These are phyloP conservation scores for Tenualosa ilisha DNA, from an alignment of 2,797 vertebrate genomes.

Conservation along the genomic window DNA sequence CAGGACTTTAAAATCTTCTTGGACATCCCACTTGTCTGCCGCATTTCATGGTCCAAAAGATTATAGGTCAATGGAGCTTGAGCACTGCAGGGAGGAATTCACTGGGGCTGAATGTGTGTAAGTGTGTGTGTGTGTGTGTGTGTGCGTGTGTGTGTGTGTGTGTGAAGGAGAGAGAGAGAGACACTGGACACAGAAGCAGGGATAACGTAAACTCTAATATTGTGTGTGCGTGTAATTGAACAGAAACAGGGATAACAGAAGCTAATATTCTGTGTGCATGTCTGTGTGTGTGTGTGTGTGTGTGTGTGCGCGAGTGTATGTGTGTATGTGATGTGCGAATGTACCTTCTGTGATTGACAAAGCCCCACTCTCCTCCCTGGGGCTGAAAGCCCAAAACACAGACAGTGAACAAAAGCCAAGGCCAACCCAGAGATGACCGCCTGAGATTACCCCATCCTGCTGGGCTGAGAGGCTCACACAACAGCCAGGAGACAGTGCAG, in stretches of 20 bases:
- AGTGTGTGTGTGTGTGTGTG: slow-evolving; percentile 16
- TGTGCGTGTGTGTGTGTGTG: neutral
- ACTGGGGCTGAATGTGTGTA: neutral
- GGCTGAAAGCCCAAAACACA: neutral
- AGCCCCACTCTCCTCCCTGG: neutral
- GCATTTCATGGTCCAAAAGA: neutral
- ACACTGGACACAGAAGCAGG: too few relatives aligned
- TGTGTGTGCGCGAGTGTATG: neutral
- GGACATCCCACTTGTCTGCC: neutral
- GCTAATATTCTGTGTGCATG: neutral
- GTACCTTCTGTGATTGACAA: neutral
- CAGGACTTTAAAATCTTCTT: neutral
- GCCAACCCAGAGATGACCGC: neutral
- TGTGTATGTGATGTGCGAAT: neutral
- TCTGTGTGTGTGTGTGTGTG: neutral
- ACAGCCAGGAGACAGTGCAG: neutral
- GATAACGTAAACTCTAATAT: too few relatives aligned
- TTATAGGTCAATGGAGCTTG: neutral
- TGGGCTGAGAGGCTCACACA: neutral
- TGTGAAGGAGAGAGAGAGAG: too few relatives aligned
- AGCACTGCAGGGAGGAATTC: neutral
- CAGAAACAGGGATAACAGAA: neutral
- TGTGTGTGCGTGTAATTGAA: neutral
- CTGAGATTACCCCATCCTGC: neutral
- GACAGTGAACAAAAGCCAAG: neutral